These are phyloP conservation scores for Hydrophis major DNA, from an alignment of 2,797 vertebrate genomes.

Conservation along the genomic window DNA sequence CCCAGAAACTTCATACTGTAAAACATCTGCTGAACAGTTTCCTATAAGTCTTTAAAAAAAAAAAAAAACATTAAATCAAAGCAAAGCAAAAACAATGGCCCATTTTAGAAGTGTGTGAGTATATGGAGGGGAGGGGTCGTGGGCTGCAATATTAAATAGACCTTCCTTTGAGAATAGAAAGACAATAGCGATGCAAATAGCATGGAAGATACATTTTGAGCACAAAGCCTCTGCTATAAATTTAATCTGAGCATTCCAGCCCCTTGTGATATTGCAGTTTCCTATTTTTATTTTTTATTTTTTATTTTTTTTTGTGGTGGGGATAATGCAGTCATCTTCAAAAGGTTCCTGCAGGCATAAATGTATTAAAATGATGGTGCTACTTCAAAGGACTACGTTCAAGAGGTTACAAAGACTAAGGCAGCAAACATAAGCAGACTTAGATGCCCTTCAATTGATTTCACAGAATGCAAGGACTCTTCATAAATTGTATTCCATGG, in stretches of 20 bases:
- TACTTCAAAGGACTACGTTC: not conserved
- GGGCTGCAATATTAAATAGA: slow-evolving; percentile 52
- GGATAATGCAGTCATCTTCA: not conserved
- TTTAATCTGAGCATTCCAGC: slow-evolving; percentile 47
- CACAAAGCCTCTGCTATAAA: slow-evolving; percentile 42
- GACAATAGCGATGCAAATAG: slow-evolving; percentile 76
- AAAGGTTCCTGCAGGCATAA: not conserved
- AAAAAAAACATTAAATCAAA: slow-evolving; percentile 77
- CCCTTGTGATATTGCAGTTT: not conserved
- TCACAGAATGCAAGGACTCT: not conserved
- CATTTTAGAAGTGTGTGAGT: slow-evolving; percentile 61
- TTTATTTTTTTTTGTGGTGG: no score
- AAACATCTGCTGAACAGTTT: slow-evolving; percentile 84
- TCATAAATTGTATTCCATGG: not conserved
- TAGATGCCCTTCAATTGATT: not conserved
- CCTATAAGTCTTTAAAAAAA: slow-evolving; percentile 71
- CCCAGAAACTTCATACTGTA: slow-evolving; percentile 70
- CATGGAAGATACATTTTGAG: slow-evolving; percentile 59
- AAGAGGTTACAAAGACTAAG: not conserved
- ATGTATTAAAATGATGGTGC: not conserved
- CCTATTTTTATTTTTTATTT: no score
- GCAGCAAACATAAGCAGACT: not conserved
- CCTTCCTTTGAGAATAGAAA: slow-evolving; percentile 72
- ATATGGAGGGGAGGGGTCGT: slow-evolving; percentile 43
- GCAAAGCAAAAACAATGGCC: slow-evolving; percentile 76